Evolutionary conservation across 1,140 invertebrate genomes (phyloP).

Genomic region (Anthonomus grandis): DNA sequence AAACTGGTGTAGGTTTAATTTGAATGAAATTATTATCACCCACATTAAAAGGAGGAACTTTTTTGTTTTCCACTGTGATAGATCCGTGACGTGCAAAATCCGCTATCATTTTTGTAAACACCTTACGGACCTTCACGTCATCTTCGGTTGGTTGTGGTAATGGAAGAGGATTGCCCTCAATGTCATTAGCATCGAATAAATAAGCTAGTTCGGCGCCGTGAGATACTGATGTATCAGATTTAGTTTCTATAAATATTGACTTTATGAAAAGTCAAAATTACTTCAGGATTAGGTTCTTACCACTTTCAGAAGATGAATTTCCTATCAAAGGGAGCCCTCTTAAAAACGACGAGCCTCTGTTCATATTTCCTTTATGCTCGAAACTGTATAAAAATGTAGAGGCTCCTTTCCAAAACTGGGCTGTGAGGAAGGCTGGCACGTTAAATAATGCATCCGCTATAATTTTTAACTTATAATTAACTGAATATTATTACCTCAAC

Average conservation of each 20-base stretch:
- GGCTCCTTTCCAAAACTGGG: constrained; percentile 59
- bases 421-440: constrained; percentile 66
- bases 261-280: not conserved
- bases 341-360: constrained; percentile 60
- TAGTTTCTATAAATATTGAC: not conserved
- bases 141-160: constrained; percentile 47
- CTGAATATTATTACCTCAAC: too few species aligned
- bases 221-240: constrained; percentile 48
- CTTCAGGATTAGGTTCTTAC: constrained; percentile 2
- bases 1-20: constrained; percentile 50
- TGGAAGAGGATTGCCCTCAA: constrained; percentile 54
- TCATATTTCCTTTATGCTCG: constrained; percentile 62
- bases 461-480: too few species aligned
- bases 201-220: constrained; percentile 69
- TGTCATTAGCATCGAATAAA: constrained; percentile 60
- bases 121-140: constrained; percentile 59
- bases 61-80: constrained; percentile 36
- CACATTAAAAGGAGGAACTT: constrained; percentile 49
- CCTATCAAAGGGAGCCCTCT: constrained; percentile 56
- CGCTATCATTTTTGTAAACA: constrained; percentile 62
- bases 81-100: constrained; percentile 60
- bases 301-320: constrained; percentile 29
- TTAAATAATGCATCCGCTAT: constrained; percentile 68
- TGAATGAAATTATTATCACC: constrained; percentile 55
- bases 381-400: constrained; percentile 70